Base-by-base conservation (phyloP, 2,888 invertebrate genomes). In the Synanthedon formicaeformis region DNA sequence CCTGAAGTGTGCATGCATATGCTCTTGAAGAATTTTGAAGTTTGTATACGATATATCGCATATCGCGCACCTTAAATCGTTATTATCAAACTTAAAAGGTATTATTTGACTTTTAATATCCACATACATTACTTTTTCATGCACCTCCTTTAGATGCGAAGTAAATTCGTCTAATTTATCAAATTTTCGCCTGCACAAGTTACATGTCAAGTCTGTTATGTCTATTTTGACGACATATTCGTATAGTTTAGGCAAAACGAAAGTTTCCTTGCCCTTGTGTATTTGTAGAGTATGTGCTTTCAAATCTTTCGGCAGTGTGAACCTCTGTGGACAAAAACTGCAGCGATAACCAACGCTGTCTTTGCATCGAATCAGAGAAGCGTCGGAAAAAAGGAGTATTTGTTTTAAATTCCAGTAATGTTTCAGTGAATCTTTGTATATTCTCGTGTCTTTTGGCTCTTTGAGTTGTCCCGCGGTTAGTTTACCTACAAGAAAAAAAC, bases 321-420 rank as follows among this genome's bases (percentile, higher is more conserved):
- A 76, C 11, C 69, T 65, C 48, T 70, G 66, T 1, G 60, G 54
- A 41, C 80, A 79, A 34, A 72, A 70, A 0, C 60, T 61, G 54
- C 78, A 79, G 8, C 65, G 67, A 56, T 74, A 79, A 4, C 79
- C 80, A 3, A 58, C 54, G 14, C 61, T 58, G 53, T 70, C 69
- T 53, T 72, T 69, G 14, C 60, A 58, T 52, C 71, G 60, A 12
- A 79, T 71, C 0, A 73, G 74, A 12, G 58, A 78, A 0, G 80
- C 78, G 51, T 79, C 79, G 0, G 80, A 78, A 52, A 70, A 64
- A 1, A 67, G 58, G 14, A 79, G 58, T 27, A 79, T 71, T 14
- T 67, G 57, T 51, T 56, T 67, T 8, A 79, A 56, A 54, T 78
- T 78, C 3, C 65, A 56, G 52, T 64, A 64, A 50, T 74, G 71